These are phyloP conservation scores for Liparis tanakae DNA, from an alignment of 2,797 vertebrate genomes.

Conservation along the genomic window DNA sequence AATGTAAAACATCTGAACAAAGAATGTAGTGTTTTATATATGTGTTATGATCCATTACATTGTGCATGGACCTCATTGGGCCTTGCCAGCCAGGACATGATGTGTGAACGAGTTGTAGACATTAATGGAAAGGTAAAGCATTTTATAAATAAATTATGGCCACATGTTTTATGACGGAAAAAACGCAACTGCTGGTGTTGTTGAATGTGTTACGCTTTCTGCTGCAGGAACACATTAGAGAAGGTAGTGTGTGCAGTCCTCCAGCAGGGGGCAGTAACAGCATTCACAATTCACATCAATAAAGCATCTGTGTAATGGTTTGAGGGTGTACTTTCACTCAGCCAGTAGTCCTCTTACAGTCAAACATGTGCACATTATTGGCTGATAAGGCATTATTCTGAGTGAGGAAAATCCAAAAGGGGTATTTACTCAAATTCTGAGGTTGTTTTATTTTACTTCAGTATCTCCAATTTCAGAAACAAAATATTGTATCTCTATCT, in stretches of 20 bases:
- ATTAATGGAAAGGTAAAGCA: background rate
- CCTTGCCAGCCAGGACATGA: conserved; percentile 2
- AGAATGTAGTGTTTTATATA: conserved; percentile 31
- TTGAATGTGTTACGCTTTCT: background rate
- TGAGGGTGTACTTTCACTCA: conserved; percentile 13
- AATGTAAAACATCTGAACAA: conserved; percentile 7
- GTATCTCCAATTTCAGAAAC: background rate
- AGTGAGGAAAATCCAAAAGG: background rate
- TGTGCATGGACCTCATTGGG: conserved; percentile 39
- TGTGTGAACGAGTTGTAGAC: conserved; percentile 6
- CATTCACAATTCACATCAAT: conserved; percentile 41
- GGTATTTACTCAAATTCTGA: conserved; percentile 1
- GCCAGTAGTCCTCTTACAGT: background rate
- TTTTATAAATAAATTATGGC: conserved; percentile 11
- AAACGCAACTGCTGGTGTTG: conserved; percentile 15
- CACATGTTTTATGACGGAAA: conserved; percentile 35
- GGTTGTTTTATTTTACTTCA: background rate
- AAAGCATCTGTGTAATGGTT: conserved; percentile 22
- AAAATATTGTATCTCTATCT: background rate
- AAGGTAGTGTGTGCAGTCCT: background rate
- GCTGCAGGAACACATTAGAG: background rate
- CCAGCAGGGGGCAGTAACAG: conserved; percentile 70
- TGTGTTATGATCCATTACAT: conserved; percentile 8
- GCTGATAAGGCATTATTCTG: background rate
- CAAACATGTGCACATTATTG: background rate